These are phyloP conservation scores for Trachelus stipa DNA, from an alignment of 2,888 invertebrate species.

Conservation along the genomic window DNA sequence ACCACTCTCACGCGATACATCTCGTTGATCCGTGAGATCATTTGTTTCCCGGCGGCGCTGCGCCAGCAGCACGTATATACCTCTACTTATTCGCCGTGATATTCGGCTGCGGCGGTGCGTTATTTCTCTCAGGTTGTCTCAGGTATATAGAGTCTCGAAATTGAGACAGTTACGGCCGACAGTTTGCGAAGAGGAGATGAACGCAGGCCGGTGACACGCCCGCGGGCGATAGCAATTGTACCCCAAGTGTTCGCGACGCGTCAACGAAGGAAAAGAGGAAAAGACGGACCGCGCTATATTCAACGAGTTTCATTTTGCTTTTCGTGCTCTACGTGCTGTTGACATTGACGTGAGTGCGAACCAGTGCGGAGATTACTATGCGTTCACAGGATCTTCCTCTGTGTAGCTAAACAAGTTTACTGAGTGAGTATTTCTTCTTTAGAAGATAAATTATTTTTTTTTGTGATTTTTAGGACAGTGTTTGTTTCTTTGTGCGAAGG, in stretches of 20 bases:
- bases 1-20: not conserved
- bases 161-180: not conserved
- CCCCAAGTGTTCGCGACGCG: not conserved
- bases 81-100: not conserved
- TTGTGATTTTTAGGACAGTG: not conserved
- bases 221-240: not conserved
- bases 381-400: not conserved
- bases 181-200: not conserved
- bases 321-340: not conserved
- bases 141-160: not conserved
- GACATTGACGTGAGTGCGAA: not conserved
- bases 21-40: not conserved
- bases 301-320: not conserved
- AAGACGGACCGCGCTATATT: not conserved
- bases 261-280: not conserved
- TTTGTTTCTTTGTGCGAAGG: not conserved
- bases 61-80: not conserved
- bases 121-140: not conserved
- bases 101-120: not conserved
- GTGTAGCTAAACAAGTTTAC: not conserved
- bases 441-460: not conserved
- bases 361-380: not conserved
- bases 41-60: not conserved
- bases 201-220: not conserved
- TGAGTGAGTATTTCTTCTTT: not conserved